Conservation (phyloP, 1,140 invertebrate species). For the Saccostrea cuccullata region DNA sequence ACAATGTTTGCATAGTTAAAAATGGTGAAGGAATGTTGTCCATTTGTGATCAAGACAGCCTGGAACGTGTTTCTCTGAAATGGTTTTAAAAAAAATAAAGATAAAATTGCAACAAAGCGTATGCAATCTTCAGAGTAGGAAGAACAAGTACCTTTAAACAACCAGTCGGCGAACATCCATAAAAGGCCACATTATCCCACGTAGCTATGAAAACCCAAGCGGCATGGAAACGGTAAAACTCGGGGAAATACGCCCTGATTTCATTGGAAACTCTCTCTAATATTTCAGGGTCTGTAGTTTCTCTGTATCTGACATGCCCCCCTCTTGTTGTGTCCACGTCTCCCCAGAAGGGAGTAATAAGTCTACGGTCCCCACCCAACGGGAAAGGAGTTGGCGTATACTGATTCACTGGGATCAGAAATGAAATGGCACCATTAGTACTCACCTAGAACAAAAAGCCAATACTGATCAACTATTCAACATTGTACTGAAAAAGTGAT, state of each 20-base stretch:
- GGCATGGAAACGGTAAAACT: constrained; percentile 58
- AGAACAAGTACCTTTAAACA: background rate
- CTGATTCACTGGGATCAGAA: background rate
- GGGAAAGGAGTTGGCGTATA: constrained; percentile 66
- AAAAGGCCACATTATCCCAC: background rate
- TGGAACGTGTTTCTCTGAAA: constrained; percentile 77
- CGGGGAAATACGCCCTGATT: constrained; percentile 54
- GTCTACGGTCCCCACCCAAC: constrained; percentile 41
- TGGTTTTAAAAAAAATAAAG: background rate
- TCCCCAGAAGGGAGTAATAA: constrained; percentile 39
- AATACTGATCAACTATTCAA: too few species aligned
- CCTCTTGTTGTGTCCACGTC: constrained; percentile 62
- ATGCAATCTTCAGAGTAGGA: too few species aligned
- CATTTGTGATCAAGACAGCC: constrained; percentile 71
- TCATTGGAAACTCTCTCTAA: constrained; percentile 58
- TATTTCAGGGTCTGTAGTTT: constrained; percentile 48
- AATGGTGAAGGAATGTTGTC: constrained; percentile 70
- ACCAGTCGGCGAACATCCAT: background rate
- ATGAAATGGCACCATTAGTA: background rate
- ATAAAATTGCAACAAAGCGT: too few species aligned
- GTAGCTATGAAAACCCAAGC: constrained; percentile 19
- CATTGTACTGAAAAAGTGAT: too few species aligned
- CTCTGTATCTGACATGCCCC: constrained; percentile 63
- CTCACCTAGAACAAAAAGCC: background rate
- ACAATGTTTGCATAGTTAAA: constrained; percentile 73